Evolutionary conservation across 2,797 vertebrate genomes (phyloP).

Genomic region (Clarias fuscus): DNA sequence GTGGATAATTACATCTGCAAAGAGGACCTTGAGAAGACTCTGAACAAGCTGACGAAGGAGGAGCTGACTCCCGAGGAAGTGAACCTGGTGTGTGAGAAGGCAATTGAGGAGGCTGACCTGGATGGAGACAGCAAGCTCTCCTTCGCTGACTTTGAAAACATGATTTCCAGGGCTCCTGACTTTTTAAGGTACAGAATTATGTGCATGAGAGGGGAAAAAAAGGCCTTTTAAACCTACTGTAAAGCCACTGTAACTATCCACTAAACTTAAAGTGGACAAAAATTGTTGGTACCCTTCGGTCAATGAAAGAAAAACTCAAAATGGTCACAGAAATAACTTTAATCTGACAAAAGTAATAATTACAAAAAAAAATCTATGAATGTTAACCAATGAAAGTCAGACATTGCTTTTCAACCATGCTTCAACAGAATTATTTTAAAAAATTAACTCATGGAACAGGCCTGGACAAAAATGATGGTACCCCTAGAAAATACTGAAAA

Average conservation of each 20-base stretch:
- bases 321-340: no score
- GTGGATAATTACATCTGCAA: conserved; percentile 98
- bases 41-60: conserved; percentile 92
- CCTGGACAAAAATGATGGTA: no score
- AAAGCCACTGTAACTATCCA: conserved; percentile 4
- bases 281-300: no score
- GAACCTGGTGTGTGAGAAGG: conserved; percentile 90
- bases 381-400: no score
- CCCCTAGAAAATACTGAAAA: no score
- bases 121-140: conserved; percentile 94
- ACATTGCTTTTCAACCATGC: no score
- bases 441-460: no score
- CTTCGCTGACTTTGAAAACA: conserved; percentile 95
- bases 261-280: no score
- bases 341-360: no score
- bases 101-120: conserved; percentile 95
- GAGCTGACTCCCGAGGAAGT: conserved; percentile 94
- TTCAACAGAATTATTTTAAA: no score
- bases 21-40: conserved; percentile 89
- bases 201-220: background rate
- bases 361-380: no score
- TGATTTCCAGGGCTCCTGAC: conserved; percentile 97
- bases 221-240: background rate
- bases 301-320: no score
- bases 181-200: conserved; percentile 86